Evolutionary conservation across 2,888 invertebrate genomes (phyloP), one percentile per base, ranked within the genome.

Genomic region (Amphipyra berbera): DNA sequence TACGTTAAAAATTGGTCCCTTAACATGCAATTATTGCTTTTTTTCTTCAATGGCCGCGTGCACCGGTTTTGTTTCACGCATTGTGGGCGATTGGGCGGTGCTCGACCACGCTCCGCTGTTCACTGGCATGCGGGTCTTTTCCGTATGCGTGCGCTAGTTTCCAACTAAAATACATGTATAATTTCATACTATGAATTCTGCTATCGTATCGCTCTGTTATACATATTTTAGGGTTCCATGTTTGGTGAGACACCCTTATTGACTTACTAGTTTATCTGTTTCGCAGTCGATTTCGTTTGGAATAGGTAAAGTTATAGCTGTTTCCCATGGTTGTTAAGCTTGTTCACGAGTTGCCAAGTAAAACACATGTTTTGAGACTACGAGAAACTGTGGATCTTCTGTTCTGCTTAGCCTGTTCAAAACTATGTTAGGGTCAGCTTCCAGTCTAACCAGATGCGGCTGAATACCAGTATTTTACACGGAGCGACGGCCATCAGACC

Each of bases 71-170:
- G 80, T 82, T 86, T 87, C 85, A 86, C 83, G 84, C 84, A 76
- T 65, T 65, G 69, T 65, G 61, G 58, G 49, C 68, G 73, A 73
- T 69, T 82, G 84, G 86, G 81, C 81, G 84, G 78, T 78, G 81
- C 78, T 80, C 54, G 57, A 77, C 68, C 84, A 87, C 82, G 88
- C 82, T 87, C 77, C 64, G 81, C 81, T 84, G 82, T 84, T 61
- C 70, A 76, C 82, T 60, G 82, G 85, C 79, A 84, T 86, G 86
- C 84, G 75, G 75, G 77, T 76, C 75, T 82, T 82, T 90, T 89
- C 90, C 89, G 87, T 87, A 81, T 88, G 88, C 87, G 85, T 86
- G 88, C 75, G 76, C 84, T 78, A 82, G 82, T 87, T 87, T 83
- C 78, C 69, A 78, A 75, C 78, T 63, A 68, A 73, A 79, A 79